Percentiles rank a stretch among this genome's conserved stretches.
Conservation (phyloP, 2,888 invertebrate genomes). For the Meandrusa payeni region DNA sequence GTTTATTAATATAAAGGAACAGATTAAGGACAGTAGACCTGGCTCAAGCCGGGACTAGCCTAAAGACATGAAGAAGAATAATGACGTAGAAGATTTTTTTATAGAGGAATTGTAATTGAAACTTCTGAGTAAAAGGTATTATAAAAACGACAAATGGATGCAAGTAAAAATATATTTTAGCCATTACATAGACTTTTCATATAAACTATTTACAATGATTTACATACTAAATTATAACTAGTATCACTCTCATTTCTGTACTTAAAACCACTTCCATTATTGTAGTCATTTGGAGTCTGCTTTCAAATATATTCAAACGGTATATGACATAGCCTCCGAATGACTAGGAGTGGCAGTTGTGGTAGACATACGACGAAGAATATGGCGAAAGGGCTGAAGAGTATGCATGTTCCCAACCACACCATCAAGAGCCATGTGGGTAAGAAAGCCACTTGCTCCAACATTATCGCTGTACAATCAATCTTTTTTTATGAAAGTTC, state of each 20-base stretch:
- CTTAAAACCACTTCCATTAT: constrained; percentile 16
- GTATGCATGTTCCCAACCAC: constrained; percentile 83
- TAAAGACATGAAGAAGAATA: too few species aligned
- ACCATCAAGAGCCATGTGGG: constrained; percentile 82
- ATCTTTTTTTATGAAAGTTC: constrained; percentile 29
- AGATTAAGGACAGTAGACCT: too few species aligned
- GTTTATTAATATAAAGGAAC: too few species aligned
- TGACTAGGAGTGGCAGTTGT: constrained; percentile 84
- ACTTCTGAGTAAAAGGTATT: too few species aligned
- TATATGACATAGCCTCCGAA: constrained; percentile 84
- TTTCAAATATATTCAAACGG: constrained; percentile 83
- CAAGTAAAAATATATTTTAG: constrained; percentile 16
- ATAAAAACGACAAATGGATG: background rate
- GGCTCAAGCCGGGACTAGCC: too few species aligned
- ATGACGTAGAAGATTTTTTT: too few species aligned
- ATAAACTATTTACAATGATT: constrained; percentile 26
- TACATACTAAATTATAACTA: constrained; percentile 29
- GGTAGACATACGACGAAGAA: constrained; percentile 85
- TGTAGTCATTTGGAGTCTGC: constrained; percentile 25
- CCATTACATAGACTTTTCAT: constrained; percentile 4
- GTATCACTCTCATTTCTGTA: constrained; percentile 27
- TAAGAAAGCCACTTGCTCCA: constrained; percentile 64
- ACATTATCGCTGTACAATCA: constrained; percentile 44
- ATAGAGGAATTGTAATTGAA: too few species aligned
- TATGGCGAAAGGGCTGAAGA: constrained; percentile 85